Conservation (phyloP, 2,888 invertebrate species). For the Noctua janthina region DNA sequence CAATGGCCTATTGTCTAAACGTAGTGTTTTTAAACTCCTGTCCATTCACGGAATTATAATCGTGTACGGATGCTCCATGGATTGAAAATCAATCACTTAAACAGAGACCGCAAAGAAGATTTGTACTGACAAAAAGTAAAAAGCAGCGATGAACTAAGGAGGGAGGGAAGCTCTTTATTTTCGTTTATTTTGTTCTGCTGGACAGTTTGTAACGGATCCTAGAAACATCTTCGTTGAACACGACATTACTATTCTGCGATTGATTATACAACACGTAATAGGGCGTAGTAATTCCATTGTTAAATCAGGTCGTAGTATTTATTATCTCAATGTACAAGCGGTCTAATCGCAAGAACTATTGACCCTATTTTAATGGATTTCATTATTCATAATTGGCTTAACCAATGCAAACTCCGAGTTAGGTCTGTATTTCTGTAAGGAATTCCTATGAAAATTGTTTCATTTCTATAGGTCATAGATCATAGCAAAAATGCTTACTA, state of each 20-base stretch:
- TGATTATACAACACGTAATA: constrained; percentile 48
- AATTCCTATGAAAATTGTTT: not conserved
- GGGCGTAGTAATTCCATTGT: constrained; percentile 57
- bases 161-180: not conserved
- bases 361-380: constrained; percentile 57
- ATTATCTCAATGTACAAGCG: constrained; percentile 56
- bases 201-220: constrained; percentile 3
- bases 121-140: constrained; percentile 8
- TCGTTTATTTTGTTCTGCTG: not conserved
- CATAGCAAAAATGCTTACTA: constrained; percentile 1
- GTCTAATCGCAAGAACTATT: constrained; percentile 63
- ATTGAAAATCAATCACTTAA: constrained; percentile 39
- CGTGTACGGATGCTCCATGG: constrained; percentile 53
- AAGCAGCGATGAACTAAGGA: not conserved
- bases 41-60: constrained; percentile 78
- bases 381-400: constrained; percentile 50
- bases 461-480: constrained; percentile 13
- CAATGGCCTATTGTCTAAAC: constrained; percentile 81
- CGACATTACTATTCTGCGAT: constrained; percentile 25
- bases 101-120: not conserved
- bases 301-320: constrained; percentile 65
- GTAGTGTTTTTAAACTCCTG: constrained; percentile 74
- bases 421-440: constrained; percentile 13
- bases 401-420: constrained; percentile 22
- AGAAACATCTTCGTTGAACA: constrained; percentile 1